These are phyloP conservation scores for Orchesellides sinensis DNA, from an alignment of 2,888 invertebrate genomes.

Conservation along the genomic window DNA sequence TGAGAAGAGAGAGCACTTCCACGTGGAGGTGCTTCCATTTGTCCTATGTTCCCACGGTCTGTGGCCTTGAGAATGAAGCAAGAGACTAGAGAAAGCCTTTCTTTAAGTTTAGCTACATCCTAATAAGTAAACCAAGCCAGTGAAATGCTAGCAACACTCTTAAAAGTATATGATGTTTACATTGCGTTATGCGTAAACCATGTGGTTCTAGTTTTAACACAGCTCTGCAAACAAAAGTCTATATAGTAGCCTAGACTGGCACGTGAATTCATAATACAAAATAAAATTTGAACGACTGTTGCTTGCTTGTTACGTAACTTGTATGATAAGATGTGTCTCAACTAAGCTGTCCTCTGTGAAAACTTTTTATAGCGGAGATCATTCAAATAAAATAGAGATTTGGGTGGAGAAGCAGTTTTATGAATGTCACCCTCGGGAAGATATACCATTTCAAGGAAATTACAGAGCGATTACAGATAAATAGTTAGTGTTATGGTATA, in stretches of 20 bases:
- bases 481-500: not conserved
- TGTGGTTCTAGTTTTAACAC: not conserved
- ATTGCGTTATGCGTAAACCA: not conserved
- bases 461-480: not conserved
- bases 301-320: not conserved
- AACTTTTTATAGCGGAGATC: not conserved
- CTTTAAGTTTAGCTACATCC: no score
- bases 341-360: not conserved
- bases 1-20: slow-evolving; percentile 29
- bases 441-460: not conserved
- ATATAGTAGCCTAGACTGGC: no score
- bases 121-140: not conserved
- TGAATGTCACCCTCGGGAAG: not conserved
- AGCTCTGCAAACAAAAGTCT: not conserved
- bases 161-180: no score
- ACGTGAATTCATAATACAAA: no score
- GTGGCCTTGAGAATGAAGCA: slow-evolving; percentile 54
- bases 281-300: not conserved
- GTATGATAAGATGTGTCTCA: not conserved
- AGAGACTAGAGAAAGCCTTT: no score
- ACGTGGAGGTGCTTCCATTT: slow-evolving; percentile 55
- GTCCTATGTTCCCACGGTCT: slow-evolving; percentile 50
- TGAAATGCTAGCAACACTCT: no score
- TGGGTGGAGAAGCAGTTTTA: no score
- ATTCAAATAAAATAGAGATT: no score